Base-by-base conservation (phyloP, 1,140 invertebrate species). In the Agrypnia vestita region DNA sequence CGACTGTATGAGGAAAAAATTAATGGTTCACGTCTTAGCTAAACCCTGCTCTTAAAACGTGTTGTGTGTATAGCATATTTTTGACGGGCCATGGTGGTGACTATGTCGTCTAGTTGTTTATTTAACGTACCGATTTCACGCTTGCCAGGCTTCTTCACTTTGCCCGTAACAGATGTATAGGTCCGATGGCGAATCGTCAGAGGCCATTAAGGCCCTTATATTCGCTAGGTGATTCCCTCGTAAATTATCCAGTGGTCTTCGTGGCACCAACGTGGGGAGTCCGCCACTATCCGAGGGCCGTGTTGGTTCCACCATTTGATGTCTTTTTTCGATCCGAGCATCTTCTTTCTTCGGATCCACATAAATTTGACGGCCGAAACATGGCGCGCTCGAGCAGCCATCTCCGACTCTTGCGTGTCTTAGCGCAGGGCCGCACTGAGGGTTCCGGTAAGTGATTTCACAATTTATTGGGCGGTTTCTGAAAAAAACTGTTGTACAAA, bases 301-400 rank as follows among this genome's bases (percentile, higher is more conserved):
- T 74, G 71, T 74, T 74, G 71, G 71, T 55, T 74, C 17, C 71
- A 55, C 51, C 49, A 56, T 74, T 74, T 74, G 71, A 74, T 74
- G 71, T 74, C 71, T 74, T 74, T 74, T 74, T 74, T 74, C 53
- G 71, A 74, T 55, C 51, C n/a, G 15, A 43, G 51, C 71, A 56
- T 55, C 71, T 53, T 74, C 71, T 43, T 53, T 74, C 71, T 56
- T 74, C 51, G 51, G 51, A 46, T 74, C 51, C 71, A 55, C 71
- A 74, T 74, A 74, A 74, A 74, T 74, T 74, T 74, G 71, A 74
- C 43, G 71, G 51, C 35, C 51, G 21, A 74, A 59, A 74, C 71
- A 74, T 19, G 69, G 49, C 49, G 51, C 62, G n/a, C 35, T 67
- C 62, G 15, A 15, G 62, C 35, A 67, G 62, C 35, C 62, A n/a